phyloP scores from a whole-genome alignment of 2,888 invertebrate species.

The Aspidiotus destructor region DNA sequence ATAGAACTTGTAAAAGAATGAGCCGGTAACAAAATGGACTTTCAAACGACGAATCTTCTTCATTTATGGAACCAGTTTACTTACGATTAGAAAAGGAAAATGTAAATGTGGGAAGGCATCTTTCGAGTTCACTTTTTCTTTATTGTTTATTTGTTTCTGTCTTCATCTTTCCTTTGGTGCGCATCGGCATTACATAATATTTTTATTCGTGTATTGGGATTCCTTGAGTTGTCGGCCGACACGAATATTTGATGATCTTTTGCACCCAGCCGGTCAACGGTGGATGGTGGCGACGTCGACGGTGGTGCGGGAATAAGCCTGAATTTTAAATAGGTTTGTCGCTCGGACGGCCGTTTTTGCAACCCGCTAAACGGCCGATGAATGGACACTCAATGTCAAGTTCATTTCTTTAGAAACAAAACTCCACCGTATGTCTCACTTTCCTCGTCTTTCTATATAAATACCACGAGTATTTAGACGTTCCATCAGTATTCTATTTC shows the following conservation, averaged over 20 bases:
- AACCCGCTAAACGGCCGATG: slow-evolving; percentile 20
- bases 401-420: slow-evolving; percentile 21
- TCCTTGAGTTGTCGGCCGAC: slow-evolving; percentile 14
- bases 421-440: slow-evolving; percentile 1
- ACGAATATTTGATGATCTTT: slow-evolving; percentile 21
- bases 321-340: slow-evolving; percentile 29
- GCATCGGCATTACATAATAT: slow-evolving; percentile 21
- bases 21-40: not conserved
- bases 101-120: slow-evolving; percentile 26
- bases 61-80: slow-evolving; percentile 21
- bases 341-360: slow-evolving; percentile 19
- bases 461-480: slow-evolving; percentile 20
- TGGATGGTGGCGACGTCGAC: too few relatives aligned
- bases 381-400: slow-evolving; percentile 25
- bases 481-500: slow-evolving; percentile 10
- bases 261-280: slow-evolving; percentile 14
- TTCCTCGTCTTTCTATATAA: slow-evolving; percentile 17
- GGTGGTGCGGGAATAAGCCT: not conserved
- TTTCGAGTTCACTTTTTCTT: slow-evolving; percentile 1
- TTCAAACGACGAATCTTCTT: not conserved
- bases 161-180: slow-evolving; percentile 11
- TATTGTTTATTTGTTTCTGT: slow-evolving; percentile 17
- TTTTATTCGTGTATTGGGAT: slow-evolving; percentile 18
- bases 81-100: slow-evolving; percentile 22
- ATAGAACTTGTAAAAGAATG: not conserved